A percentile compares a stretch with the other conserved stretches of the same genome.
Conservation (phyloP, 2,113 vertebrate genomes). For the Nannobrachium achirus region DNA sequence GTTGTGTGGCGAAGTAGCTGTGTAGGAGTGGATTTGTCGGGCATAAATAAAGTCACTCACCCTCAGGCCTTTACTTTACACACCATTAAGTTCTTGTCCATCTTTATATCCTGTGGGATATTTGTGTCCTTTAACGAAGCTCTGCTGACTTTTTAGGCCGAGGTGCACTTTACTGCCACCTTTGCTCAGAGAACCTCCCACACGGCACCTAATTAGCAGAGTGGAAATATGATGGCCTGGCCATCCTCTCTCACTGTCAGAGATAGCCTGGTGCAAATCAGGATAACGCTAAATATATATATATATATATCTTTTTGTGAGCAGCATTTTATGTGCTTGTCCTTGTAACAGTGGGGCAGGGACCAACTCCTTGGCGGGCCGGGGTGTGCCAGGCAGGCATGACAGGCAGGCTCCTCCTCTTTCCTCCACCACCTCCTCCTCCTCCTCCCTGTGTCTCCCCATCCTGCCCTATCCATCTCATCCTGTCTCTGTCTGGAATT, state of each 20-base stretch:
- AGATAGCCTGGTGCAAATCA: conserved; percentile 47
- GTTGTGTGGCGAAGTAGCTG: not conserved
- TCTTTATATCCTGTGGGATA: conserved; percentile 40
- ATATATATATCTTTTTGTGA: not conserved
- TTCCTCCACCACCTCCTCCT: not conserved
- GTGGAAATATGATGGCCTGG: conserved; percentile 35
- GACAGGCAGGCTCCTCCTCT: too few species aligned
- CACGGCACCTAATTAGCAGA: conserved; percentile 41
- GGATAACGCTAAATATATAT: conserved; percentile 30
- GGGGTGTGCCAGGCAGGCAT: conserved; percentile 31
- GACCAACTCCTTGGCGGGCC: conserved; percentile 15
- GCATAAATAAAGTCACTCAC: conserved; percentile 51
- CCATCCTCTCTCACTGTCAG: conserved; percentile 30
- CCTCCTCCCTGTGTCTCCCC: not conserved
- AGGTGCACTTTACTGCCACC: conserved; percentile 36
- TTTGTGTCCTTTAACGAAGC: conserved; percentile 55
- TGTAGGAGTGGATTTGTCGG: conserved; percentile 1
- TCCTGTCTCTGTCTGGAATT: conserved; percentile 63
- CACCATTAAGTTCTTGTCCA: conserved; percentile 43
- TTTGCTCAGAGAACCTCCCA: conserved; percentile 25
- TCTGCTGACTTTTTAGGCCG: conserved; percentile 18
- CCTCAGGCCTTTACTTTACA: conserved; percentile 37
- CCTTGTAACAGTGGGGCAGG: conserved; percentile 55
- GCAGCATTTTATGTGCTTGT: conserved; percentile 61
- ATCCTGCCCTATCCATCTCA: conserved; percentile 59